Percentiles rank a stretch among this genome's conserved stretches.
Conservation (phyloP, 2,113 vertebrate genomes). For the Chelonoidis abingdonii region DNA sequence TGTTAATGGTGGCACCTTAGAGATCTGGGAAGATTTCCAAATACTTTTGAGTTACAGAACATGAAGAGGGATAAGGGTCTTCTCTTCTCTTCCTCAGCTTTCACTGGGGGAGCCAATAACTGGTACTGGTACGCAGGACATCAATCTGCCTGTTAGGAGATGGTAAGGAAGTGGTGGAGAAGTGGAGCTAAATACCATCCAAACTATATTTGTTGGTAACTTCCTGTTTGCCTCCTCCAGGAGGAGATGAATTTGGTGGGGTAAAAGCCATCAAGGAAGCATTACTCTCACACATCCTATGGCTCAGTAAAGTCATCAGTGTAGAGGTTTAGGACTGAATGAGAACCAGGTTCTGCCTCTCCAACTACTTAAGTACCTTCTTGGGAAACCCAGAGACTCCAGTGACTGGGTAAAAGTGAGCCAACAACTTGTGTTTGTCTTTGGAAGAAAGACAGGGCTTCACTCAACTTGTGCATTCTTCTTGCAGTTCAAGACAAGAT, state of each 20-base stretch:
- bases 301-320: slow-evolving; percentile 69
- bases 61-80: slow-evolving; percentile 63
- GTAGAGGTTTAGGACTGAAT: slow-evolving; percentile 62
- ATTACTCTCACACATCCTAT: slow-evolving; percentile 56
- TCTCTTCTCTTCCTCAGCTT: slow-evolving; percentile 75
- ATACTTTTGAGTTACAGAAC: slow-evolving; percentile 68
- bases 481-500: slow-evolving; percentile 40
- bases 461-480: slow-evolving; percentile 28
- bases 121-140: slow-evolving; percentile 66
- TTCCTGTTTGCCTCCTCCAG: slow-evolving; percentile 48
- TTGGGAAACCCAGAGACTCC: slow-evolving; percentile 67
- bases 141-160: slow-evolving; percentile 47
- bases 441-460: slow-evolving; percentile 67
- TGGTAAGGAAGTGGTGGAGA: slow-evolving; percentile 60
- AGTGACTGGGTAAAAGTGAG: slow-evolving; percentile 47
- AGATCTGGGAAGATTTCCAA: slow-evolving; percentile 65
- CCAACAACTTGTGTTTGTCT: slow-evolving; percentile 44
- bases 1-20: slow-evolving; percentile 63
- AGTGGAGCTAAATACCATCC: slow-evolving; percentile 65
- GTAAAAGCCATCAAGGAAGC: slow-evolving; percentile 37
- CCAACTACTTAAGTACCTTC: slow-evolving; percentile 67
- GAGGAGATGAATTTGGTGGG: slow-evolving; percentile 32
- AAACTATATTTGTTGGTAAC: slow-evolving; percentile 38
- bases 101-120: slow-evolving; percentile 74
- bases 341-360: slow-evolving; percentile 67